phyloP scores from a whole-genome alignment of 2,797 vertebrate species.

The Caiman crocodilus region DNA sequence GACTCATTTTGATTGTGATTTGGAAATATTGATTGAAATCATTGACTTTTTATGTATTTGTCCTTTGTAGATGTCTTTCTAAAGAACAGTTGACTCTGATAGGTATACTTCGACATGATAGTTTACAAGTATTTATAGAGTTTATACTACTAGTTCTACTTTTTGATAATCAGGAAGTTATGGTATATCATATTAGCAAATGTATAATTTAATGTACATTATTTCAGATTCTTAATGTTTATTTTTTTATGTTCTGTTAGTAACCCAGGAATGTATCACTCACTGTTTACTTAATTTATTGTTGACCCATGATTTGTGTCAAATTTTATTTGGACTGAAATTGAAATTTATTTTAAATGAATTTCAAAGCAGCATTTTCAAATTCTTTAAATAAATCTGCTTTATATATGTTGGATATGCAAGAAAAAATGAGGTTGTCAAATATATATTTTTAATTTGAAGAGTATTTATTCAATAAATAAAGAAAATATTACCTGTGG shows the following conservation, averaged over 20 bases:
- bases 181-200: background rate
- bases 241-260: background rate
- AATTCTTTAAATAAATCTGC: background rate
- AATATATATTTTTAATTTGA: conserved; percentile 43
- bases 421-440: conserved; percentile 16
- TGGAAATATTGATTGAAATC: background rate
- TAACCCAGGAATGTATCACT: background rate
- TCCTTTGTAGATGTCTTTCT: background rate
- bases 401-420: background rate
- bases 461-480: conserved; percentile 6
- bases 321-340: background rate
- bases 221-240: background rate
- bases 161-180: background rate
- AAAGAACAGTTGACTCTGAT: background rate
- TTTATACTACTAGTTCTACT: background rate
- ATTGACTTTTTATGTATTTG: background rate
- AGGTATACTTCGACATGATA: background rate
- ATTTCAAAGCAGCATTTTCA: no score
- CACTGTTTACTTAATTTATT: background rate
- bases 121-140: background rate
- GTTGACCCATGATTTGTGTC: background rate
- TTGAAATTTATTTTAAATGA: no score
- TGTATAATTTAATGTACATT: background rate
- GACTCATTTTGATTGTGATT: background rate
- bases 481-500: conserved; percentile 43